Evolutionary conservation across 2,113 vertebrate species (phyloP).

Genomic region (Plotosus lineatus): DNA sequence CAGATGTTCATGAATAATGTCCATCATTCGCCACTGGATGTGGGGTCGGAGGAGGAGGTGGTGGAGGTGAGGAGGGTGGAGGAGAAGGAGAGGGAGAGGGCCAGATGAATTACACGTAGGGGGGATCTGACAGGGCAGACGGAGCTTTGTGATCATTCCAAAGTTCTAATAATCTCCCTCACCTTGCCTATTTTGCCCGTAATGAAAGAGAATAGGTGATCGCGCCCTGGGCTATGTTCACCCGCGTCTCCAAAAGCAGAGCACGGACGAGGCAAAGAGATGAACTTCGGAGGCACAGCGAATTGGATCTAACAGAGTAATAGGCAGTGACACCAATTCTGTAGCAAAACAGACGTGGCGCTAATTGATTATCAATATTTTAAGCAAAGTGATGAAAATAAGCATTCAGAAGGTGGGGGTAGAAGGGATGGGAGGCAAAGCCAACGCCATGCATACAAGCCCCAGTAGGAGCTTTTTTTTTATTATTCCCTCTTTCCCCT

Average conservation of each 20-base stretch:
- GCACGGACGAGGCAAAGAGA: conserved; percentile 91
- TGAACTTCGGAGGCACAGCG: conserved; percentile 94
- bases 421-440: conserved; percentile 51
- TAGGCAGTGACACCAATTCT: conserved; percentile 97
- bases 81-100: conserved; percentile 73
- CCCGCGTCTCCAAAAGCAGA: conserved; percentile 94
- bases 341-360: conserved; percentile 98
- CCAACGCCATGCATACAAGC: conserved; percentile 46
- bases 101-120: conserved; percentile 99
- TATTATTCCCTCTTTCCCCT: background rate
- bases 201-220: conserved; percentile 99
- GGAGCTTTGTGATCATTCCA: conserved; percentile 99
- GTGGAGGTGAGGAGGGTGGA: conserved; percentile 69
- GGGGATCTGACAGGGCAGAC: conserved; percentile 99
- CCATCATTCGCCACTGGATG: conserved; percentile 80
- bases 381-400: conserved; percentile 99
- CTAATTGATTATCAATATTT: conserved; percentile 99
- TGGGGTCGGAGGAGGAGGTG: conserved; percentile 67
- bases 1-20: conserved; percentile 99
- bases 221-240: conserved; percentile 97
- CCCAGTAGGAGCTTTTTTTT: conserved; percentile 45
- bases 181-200: conserved; percentile 97
- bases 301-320: conserved; percentile 98
- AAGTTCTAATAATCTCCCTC: conserved; percentile 99
- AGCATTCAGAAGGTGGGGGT: conserved; percentile 92